These are phyloP conservation scores for Poecile montanus DNA, from an alignment of 2,797 vertebrate genomes.

Conservation along the genomic window DNA sequence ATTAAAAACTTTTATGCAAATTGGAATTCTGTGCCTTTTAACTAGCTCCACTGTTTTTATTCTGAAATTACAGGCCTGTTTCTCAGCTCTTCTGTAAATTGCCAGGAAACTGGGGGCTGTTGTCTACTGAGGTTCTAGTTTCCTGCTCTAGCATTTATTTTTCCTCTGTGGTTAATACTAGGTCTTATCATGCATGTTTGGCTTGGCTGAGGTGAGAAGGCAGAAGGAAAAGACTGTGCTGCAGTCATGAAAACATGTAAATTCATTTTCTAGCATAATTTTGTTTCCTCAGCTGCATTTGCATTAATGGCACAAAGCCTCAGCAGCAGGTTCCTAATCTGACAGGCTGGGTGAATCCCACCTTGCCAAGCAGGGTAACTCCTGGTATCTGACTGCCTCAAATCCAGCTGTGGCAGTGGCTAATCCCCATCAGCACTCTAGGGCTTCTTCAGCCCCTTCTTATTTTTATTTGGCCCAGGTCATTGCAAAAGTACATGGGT, in stretches of 20 bases:
- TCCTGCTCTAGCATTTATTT: slow-evolving; percentile 3
- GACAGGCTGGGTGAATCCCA: not conserved
- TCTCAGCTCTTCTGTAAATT: not conserved
- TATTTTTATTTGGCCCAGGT: not conserved
- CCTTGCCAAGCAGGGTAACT: not conserved
- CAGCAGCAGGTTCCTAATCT: not conserved
- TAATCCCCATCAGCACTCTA: not conserved
- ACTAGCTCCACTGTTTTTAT: slow-evolving; percentile 11
- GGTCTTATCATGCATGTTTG: slow-evolving; percentile 6
- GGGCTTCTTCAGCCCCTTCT: not conserved
- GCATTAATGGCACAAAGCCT: not conserved
- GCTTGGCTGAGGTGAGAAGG: not conserved
- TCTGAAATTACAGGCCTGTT: slow-evolving; percentile 31
- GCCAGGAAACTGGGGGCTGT: not conserved
- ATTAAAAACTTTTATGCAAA: not conserved
- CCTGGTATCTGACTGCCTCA: not conserved
- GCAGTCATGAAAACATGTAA: not conserved
- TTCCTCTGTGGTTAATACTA: not conserved
- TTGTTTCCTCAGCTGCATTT: not conserved
- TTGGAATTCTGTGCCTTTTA: not conserved
- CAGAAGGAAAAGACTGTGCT: not conserved
- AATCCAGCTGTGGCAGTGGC: not conserved
- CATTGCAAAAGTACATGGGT: not conserved
- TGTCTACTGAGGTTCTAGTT: slow-evolving; percentile 1
- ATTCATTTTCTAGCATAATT: not conserved